phyloP scores from a whole-genome alignment of 1,140 invertebrate species.

The Scylla paramamosain region DNA sequence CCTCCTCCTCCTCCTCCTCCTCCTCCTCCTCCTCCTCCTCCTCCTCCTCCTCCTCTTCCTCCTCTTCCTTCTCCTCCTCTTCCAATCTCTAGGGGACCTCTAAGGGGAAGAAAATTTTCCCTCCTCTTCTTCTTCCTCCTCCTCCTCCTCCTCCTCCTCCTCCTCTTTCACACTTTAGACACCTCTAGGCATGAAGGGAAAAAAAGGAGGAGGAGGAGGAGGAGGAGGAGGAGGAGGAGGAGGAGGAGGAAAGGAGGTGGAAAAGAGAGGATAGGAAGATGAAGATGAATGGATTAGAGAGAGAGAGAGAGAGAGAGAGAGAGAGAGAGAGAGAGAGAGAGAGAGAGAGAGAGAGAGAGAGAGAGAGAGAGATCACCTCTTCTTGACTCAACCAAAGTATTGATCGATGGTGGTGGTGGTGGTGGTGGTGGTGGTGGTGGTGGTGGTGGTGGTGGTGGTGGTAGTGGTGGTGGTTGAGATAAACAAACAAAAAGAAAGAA shows the following conservation, averaged over 20 bases:
- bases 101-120: neutral
- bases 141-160: neutral
- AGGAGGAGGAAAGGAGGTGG: no score
- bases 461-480: neutral
- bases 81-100: neutral
- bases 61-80: neutral
- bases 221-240: neutral
- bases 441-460: neutral
- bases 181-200: neutral
- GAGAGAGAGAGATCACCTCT: no score
- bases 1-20: neutral
- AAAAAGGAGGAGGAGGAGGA: neutral
- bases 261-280: no score
- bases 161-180: neutral
- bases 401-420: neutral
- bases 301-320: no score
- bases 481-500: no score
- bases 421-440: neutral
- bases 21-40: neutral
- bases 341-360: no score
- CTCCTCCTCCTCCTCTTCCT: neutral
- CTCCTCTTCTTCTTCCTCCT: neutral
- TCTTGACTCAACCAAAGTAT: neutral
- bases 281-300: no score
- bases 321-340: no score